Conservation (phyloP, 2,797 vertebrate species). For the Microcaecilia unicolor region DNA sequence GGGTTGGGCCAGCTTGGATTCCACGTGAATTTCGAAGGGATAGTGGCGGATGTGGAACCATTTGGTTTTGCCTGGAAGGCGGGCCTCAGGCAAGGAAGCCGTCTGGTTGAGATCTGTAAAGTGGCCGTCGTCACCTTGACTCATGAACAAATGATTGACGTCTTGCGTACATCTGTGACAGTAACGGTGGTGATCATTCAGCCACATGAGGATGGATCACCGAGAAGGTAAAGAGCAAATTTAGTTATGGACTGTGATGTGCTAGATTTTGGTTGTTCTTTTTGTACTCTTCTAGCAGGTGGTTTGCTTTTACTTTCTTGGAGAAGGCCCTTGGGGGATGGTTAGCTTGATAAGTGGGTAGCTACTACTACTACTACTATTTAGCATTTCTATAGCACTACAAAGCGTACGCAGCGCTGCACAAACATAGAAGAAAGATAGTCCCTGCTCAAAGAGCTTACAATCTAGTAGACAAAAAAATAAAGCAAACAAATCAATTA, state of each 20-base stretch:
- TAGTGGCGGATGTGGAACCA: constrained; percentile 92
- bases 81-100: constrained; percentile 86
- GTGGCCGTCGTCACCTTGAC: constrained; percentile 90
- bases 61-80: constrained; percentile 97
- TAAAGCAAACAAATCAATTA: too few relatives aligned
- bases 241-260: neutral
- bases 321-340: neutral
- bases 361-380: too few relatives aligned
- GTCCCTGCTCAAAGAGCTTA: too few relatives aligned
- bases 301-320: neutral
- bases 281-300: rapidly evolving
- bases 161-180: constrained; percentile 81
- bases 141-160: constrained; percentile 96
- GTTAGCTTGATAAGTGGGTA: neutral
- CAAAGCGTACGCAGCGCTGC: too few relatives aligned
- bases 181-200: constrained; percentile 96
- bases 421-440: too few relatives aligned
- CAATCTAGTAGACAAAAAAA: too few relatives aligned
- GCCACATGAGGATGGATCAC: constrained; percentile 83
- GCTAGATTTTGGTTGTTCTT: rapidly evolving
- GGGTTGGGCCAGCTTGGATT: constrained; percentile 91
- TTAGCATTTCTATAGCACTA: too few relatives aligned
- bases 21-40: constrained; percentile 95
- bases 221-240: constrained; percentile 69
- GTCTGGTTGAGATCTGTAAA: constrained; percentile 95